These are phyloP conservation scores for Pegoplata infirma DNA, from an alignment of 2,888 invertebrate genomes.

Conservation along the genomic window DNA sequence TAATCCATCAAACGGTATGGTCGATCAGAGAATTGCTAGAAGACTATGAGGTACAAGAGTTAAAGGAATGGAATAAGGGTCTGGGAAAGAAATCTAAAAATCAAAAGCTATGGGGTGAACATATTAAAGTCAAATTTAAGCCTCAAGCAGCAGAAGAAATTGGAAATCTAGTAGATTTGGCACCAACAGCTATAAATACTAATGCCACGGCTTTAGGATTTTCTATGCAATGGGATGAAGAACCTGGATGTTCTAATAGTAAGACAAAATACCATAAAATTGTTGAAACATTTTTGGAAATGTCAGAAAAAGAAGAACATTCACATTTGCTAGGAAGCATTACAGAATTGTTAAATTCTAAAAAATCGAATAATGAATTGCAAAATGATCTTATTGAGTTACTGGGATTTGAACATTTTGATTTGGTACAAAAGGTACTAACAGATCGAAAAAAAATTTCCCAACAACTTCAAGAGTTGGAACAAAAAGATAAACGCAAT, in stretches of 20 bases:
- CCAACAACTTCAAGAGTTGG: conserved; percentile 72
- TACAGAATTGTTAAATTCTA: conserved; percentile 81
- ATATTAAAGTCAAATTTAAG: conserved; percentile 65
- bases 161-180: conserved; percentile 65
- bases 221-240: conserved; percentile 68
- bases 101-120: conserved; percentile 69
- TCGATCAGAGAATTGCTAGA: conserved; percentile 78
- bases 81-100: conserved; percentile 41
- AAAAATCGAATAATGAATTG: conserved; percentile 83
- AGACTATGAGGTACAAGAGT: conserved; percentile 79
- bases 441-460: conserved; percentile 81
- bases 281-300: conserved; percentile 67
- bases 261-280: conserved; percentile 60
- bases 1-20: conserved; percentile 81
- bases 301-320: conserved; percentile 65
- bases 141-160: conserved; percentile 61
- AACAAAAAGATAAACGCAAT: conserved; percentile 70
- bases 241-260: neutral
- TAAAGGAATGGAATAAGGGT: conserved; percentile 78
- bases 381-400: conserved; percentile 93
- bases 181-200: conserved; percentile 66
- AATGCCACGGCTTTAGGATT: conserved; percentile 66
- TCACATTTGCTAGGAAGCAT: conserved; percentile 67
- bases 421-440: conserved; percentile 84
- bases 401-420: conserved; percentile 89